A percentile compares a stretch with the other conserved stretches of the same genome.
These are phyloP conservation scores for Neolamprologus devosi DNA, from an alignment of 2,113 vertebrate genomes.

Conservation along the genomic window DNA sequence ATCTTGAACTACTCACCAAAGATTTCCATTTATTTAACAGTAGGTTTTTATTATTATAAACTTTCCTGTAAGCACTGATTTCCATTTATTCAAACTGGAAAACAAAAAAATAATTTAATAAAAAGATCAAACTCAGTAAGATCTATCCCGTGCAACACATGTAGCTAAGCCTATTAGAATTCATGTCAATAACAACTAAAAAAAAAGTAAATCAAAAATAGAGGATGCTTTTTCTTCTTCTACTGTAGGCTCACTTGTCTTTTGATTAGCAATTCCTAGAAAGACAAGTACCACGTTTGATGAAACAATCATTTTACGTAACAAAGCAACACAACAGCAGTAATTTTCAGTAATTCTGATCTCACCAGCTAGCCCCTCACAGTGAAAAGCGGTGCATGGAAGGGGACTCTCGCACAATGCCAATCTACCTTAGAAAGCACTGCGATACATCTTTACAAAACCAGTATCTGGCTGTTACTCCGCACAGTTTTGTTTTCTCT, in stretches of 20 bases:
- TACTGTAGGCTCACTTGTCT: background rate
- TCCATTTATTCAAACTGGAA: constrained; percentile 24
- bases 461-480: constrained; percentile 54
- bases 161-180: constrained; percentile 12
- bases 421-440: constrained; percentile 44
- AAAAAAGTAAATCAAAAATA: constrained; percentile 8
- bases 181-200: constrained; percentile 4
- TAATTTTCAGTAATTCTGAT: constrained; percentile 9
- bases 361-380: background rate
- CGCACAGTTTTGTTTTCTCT: constrained; percentile 74
- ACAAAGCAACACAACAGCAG: background rate
- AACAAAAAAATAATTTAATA: background rate
- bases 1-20: background rate
- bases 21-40: background rate
- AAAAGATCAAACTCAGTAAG: constrained; percentile 20
- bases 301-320: constrained; percentile 16
- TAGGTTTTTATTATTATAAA: background rate
- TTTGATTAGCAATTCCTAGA: constrained; percentile 3
- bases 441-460: constrained; percentile 60
- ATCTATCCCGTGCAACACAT: background rate
- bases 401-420: background rate
- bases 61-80: background rate
- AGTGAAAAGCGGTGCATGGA: background rate
- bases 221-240: background rate
- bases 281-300: constrained; percentile 4